A percentile compares a stretch with the other conserved stretches of the same genome.
These are phyloP conservation scores for Eptesicus fuscus DNA, from an alignment of 2,113 vertebrate species.

Conservation along the genomic window DNA sequence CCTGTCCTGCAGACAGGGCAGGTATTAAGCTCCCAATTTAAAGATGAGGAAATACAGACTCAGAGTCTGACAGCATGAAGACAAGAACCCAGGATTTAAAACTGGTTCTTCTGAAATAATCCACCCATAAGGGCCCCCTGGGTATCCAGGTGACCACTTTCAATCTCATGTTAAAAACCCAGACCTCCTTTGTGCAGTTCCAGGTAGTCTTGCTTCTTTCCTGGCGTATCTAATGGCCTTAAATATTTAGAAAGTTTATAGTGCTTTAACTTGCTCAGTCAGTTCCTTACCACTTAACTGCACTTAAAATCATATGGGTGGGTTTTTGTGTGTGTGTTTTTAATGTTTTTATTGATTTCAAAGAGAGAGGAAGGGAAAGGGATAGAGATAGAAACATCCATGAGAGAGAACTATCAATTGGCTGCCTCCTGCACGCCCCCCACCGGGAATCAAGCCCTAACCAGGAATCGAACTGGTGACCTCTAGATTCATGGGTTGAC, in stretches of 20 bases:
- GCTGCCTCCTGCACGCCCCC: too few species aligned
- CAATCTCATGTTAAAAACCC: not conserved
- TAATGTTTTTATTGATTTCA: not conserved
- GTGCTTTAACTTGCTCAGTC: slow-evolving; percentile 20
- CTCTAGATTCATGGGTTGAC: too few species aligned
- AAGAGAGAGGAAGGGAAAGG: too few species aligned
- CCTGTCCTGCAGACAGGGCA: not conserved
- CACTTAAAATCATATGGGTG: not conserved
- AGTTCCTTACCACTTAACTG: not conserved
- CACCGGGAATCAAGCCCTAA: too few species aligned
- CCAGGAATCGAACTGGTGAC: too few species aligned
- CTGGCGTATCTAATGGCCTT: not conserved
- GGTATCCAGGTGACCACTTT: not conserved
- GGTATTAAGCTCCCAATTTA: not conserved
- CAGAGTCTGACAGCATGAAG: not conserved
- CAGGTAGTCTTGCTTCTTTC: not conserved
- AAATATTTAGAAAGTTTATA: not conserved
- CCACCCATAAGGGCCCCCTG: not conserved
- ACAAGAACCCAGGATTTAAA: not conserved
- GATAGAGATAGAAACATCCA: too few species aligned
- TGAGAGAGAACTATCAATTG: too few species aligned
- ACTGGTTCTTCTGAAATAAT: not conserved
- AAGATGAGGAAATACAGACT: not conserved
- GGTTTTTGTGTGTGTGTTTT: not conserved
- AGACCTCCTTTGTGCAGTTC: not conserved